These are phyloP conservation scores for Dolichallabes microphthalmus DNA, from an alignment of 2,113 vertebrate species.

Conservation along the genomic window DNA sequence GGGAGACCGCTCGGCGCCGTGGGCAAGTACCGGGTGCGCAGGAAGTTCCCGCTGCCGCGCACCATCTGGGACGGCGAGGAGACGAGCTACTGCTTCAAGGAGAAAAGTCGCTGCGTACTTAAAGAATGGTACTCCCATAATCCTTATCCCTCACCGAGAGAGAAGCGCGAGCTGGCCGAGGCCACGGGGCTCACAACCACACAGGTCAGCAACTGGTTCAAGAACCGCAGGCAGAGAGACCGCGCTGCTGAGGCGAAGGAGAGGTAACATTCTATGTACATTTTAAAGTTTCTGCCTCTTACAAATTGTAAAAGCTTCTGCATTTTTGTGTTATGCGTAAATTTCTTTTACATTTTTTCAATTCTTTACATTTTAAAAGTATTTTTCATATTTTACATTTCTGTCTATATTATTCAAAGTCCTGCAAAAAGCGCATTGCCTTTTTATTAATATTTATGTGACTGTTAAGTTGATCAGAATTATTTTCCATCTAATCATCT, in stretches of 20 bases:
- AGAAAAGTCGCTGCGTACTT: constrained; percentile 86
- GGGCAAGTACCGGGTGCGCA: constrained; percentile 87
- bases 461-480: background rate
- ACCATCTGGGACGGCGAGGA: constrained; percentile 92
- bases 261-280: constrained; percentile 66
- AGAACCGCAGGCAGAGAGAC: constrained; percentile 87
- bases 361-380: background rate
- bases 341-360: background rate
- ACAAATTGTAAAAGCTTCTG: too few species aligned
- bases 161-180: constrained; percentile 88
- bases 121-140: constrained; percentile 93
- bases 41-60: constrained; percentile 87
- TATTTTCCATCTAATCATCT: background rate
- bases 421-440: background rate
- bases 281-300: background rate
- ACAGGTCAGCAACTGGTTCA: constrained; percentile 97
- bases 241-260: constrained; percentile 90
- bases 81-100: constrained; percentile 92
- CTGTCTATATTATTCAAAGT: background rate
- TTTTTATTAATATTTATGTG: background rate
- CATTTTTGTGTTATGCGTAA: background rate
- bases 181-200: constrained; percentile 91
- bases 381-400: background rate
- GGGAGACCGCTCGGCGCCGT: constrained; percentile 88
- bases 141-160: constrained; percentile 89